Percentiles rank a stretch among this genome's conserved stretches.
Evolutionary conservation across 2,797 vertebrate species (phyloP).

Genomic region (Peromyscus nudipes): DNA sequence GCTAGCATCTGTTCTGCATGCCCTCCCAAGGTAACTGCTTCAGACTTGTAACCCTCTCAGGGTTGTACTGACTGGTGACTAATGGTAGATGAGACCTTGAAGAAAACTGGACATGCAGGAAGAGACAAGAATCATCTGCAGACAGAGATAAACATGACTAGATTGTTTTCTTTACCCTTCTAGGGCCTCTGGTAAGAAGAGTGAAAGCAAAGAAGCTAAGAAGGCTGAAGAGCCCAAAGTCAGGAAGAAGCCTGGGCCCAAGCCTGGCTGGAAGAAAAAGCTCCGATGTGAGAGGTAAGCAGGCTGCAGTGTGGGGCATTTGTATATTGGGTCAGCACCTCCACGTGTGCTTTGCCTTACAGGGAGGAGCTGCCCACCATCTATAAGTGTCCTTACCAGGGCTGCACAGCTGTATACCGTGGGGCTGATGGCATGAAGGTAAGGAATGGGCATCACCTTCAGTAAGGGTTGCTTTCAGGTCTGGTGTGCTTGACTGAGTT

Average conservation of each 20-base stretch:
- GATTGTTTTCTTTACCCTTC: neutral
- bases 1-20: accelerated
- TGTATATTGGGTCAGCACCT: accelerated
- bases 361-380: conserved; percentile 98
- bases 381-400: conserved; percentile 98
- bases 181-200: conserved; percentile 88
- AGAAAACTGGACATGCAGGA: neutral
- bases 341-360: conserved; percentile 67
- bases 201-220: conserved; percentile 86
- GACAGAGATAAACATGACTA: neutral
- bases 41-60: neutral
- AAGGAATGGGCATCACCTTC: conserved; percentile 4
- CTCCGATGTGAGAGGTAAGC: conserved; percentile 94
- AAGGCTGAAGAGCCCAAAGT: conserved; percentile 90
- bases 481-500: neutral
- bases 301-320: accelerated
- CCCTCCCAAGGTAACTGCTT: neutral
- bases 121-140: accelerated
- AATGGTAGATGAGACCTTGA: neutral
- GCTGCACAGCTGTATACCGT: conserved; percentile 96
- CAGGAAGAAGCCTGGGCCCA: conserved; percentile 96
- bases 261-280: conserved; percentile 97
- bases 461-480: neutral
- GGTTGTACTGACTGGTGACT: neutral
- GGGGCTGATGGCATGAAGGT: conserved; percentile 98